Percentiles rank a stretch among this genome's conserved stretches.
Evolutionary conservation across 2,888 invertebrate species (phyloP).

Genomic region (Coenonympha arcania): DNA sequence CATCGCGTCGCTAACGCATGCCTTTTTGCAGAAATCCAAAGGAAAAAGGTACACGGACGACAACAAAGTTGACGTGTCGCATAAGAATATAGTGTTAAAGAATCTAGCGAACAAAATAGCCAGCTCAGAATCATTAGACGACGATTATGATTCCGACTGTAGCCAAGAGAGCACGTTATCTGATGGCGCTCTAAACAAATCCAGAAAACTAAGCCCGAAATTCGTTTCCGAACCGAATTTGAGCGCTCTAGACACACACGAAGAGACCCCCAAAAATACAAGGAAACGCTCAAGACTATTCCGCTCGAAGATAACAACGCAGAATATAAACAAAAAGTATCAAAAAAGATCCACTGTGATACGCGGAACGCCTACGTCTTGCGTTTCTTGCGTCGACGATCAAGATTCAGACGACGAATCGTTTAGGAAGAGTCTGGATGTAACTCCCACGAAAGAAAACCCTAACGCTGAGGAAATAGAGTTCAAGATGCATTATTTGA

Average conservation of each 20-base stretch:
- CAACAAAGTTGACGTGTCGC: conserved; percentile 55
- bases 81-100: conserved; percentile 64
- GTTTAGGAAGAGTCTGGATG: conserved; percentile 34
- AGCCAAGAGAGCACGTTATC: conserved; percentile 67
- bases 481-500: conserved; percentile 52
- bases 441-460: conserved; percentile 49
- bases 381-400: conserved; percentile 64
- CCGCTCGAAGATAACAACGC: conserved; percentile 55
- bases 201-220: conserved; percentile 59
- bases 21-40: conserved; percentile 62
- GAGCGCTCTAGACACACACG: conserved; percentile 50
- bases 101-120: conserved; percentile 65
- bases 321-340: conserved; percentile 58
- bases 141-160: conserved; percentile 58
- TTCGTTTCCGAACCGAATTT: conserved; percentile 69
- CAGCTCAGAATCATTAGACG: conserved; percentile 55
- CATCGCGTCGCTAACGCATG: conserved; percentile 38
- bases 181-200: conserved; percentile 55
- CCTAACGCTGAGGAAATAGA: conserved; percentile 33
- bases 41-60: conserved; percentile 55
- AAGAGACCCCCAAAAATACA: conserved; percentile 62
- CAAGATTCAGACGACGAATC: conserved; percentile 51
- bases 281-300: conserved; percentile 59
- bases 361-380: conserved; percentile 54
- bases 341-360: conserved; percentile 49